Evolutionary conservation across 1,140 invertebrate species (phyloP).

Genomic region (Pseudomyrmex dendroicus): DNA sequence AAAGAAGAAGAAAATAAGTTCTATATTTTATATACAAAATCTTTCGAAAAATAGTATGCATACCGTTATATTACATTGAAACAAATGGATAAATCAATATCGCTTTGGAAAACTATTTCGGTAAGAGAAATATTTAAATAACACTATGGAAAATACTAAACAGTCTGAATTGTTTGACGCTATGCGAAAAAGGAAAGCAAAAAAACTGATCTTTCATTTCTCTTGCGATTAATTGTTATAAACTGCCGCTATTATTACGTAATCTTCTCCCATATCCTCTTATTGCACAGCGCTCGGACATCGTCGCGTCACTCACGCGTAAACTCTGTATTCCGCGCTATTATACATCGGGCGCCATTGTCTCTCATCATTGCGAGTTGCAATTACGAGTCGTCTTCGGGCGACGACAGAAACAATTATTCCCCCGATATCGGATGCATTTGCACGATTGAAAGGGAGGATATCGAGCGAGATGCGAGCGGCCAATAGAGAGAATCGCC

Average conservation of each 20-base stretch:
- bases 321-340: constrained; percentile 14
- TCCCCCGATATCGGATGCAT: constrained; percentile 66
- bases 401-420: constrained; percentile 60
- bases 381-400: constrained; percentile 43
- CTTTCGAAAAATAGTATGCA: neutral
- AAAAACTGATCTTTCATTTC: neutral
- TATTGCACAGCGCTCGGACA: neutral
- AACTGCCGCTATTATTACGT: neutral
- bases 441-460: constrained; percentile 57
- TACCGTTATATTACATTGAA: neutral
- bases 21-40: no score
- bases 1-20: no score
- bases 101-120: neutral
- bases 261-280: constrained; percentile 11
- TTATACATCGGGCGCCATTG: constrained; percentile 65
- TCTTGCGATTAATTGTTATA: neutral
- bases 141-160: neutral
- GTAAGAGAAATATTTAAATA: neutral
- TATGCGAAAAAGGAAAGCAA: neutral
- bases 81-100: neutral
- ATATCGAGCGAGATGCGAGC: constrained; percentile 41
- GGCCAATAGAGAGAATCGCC: constrained; percentile 44
- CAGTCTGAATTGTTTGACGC: neutral
- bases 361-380: constrained; percentile 43
- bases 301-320: constrained; percentile 28